Base-by-base conservation (phyloP, 2,113 vertebrate genomes). In the Gadus chalcogrammus region DNA sequence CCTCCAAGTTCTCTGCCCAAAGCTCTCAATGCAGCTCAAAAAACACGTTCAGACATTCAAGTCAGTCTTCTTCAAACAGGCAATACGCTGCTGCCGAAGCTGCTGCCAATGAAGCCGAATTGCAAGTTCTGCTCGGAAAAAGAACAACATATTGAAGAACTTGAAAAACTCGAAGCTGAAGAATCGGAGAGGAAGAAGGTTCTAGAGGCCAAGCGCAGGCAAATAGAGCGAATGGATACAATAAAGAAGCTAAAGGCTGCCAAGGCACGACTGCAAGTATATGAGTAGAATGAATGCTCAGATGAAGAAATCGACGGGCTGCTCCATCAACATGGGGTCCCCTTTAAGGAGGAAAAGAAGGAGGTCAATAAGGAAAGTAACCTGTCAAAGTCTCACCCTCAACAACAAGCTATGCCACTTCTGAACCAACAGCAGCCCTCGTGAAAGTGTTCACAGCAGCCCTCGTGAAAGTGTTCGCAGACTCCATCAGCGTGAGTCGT, bases 21-120 rank as follows among this genome's bases (percentile, higher is more conserved):
- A 20, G 20, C 22, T 52, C 38, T 66, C 42, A 13, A 52, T 22
- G 56, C 48, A 18, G 78, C 60, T 63, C 61, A 63, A 28, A 13
- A 62, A 22, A 9, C 61, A 28, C 17, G 1, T 65, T 53, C 18
- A 20, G 61, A 56, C 48, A 20, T 15, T 65, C 63, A 18, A 27
- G n/a, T n/a, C 11, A 3, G 13, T 18, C 8, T 24, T 56, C 60
- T 16, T 15, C 35, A 12, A 67, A 27, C 13, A 68, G 65, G 62
- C 59, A 63, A 55, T 61, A 64, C 9, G 52, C 61, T 5, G 61
- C 67, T 58, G 72, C 61, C 64, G 72, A 74, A 13, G 61, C 35
- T 58, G 72, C 72, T 61, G 59, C 20, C 20, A 20, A 20, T 20
- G 20, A 1, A 20, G 20, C 20, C 20, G 20, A 20, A 20, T 20